These are phyloP conservation scores for Caenorhabditis briggsae DNA, from an alignment of 1,140 invertebrate genomes.

Conservation along the genomic window DNA sequence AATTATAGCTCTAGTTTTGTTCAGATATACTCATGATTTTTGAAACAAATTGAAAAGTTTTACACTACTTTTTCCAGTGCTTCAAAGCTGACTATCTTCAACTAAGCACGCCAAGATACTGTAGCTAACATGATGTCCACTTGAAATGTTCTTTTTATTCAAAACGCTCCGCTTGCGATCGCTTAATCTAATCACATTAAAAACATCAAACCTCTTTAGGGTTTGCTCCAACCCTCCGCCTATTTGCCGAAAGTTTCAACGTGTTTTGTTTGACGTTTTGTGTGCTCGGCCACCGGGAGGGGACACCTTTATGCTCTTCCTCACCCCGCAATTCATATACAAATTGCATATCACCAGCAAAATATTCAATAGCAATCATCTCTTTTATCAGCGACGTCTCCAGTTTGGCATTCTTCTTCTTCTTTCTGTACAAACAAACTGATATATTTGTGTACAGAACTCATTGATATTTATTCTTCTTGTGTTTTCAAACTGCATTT, in stretches of 20 bases:
- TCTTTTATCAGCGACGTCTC: slow-evolving; percentile 38
- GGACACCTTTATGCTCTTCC: slow-evolving; percentile 44
- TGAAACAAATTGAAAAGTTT: too few relatives aligned
- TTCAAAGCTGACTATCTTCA: too few relatives aligned
- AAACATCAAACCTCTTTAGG: not conserved
- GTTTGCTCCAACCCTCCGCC: not conserved
- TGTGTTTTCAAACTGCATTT: slow-evolving; percentile 21
- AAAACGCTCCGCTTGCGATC: not conserved
- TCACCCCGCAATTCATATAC: slow-evolving; percentile 19
- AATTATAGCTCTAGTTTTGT: too few relatives aligned
- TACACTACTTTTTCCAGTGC: too few relatives aligned
- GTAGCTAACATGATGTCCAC: too few relatives aligned
- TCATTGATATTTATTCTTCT: slow-evolving; percentile 25
- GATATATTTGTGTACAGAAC: not conserved
- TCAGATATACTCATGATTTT: too few relatives aligned
- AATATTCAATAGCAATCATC: slow-evolving; percentile 21
- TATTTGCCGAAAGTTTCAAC: slow-evolving; percentile 52
- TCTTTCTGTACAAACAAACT: not conserved
- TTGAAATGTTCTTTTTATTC: not conserved
- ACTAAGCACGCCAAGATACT: too few relatives aligned
- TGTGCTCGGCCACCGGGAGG: not conserved
- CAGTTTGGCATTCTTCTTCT: slow-evolving; percentile 9
- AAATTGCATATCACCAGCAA: slow-evolving; percentile 46
- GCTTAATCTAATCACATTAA: slow-evolving; percentile 40
- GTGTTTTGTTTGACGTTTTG: slow-evolving; percentile 49